Base-by-base conservation (phyloP, 2,797 vertebrate species). In the Malacoctenus gilli region DNA sequence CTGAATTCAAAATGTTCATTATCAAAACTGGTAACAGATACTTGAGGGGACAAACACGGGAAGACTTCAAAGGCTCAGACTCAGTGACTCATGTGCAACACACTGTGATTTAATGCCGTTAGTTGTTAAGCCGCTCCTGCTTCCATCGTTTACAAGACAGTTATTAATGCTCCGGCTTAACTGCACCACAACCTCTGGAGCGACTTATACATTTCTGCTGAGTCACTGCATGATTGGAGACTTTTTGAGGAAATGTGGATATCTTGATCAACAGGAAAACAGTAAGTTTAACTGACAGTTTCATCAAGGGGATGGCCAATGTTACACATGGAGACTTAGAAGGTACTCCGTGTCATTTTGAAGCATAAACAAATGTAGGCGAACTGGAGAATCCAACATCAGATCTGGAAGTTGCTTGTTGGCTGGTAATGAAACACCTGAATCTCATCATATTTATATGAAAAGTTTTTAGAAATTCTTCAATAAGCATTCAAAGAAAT, bases 241-340 rank as follows among this genome's bases (percentile, higher is more conserved):
- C 40, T 54, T 50, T 59, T 44, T 28, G 49, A 36, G 55, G 41
- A 35, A 36, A 25, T 51, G 51, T 55, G 35, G 51, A 64, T 10
- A 50, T 36, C 15, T 50, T 40, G 34, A 55, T 70, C 31, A 10
- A 30, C 36, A 46, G 22, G 23, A 36, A 30, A 58, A 37, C 52
- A 8, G 23, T 43, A 38, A 55, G 51, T 25, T 61, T 31, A 14
- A 48, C 36, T 64, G 53, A 38, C 32, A 8, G 9, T 63, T 20
- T 50, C 52, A 59, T 59, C 43, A 32, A 34, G 39, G 25, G 39
- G 50, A 25, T 50, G 42, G 59, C 47, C 35, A 74, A 76, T 31
- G 1, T 54, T 14, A 69, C 69, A 59, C 22, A 19, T 3, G 10
- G 47, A 19, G 47, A 30, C 42, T 43, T 59, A 13, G 44, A 59